Evolutionary conservation across 1,140 invertebrate genomes (phyloP), one percentile per base, ranked within the genome.

Genomic region (Parapsyche elsis): DNA sequence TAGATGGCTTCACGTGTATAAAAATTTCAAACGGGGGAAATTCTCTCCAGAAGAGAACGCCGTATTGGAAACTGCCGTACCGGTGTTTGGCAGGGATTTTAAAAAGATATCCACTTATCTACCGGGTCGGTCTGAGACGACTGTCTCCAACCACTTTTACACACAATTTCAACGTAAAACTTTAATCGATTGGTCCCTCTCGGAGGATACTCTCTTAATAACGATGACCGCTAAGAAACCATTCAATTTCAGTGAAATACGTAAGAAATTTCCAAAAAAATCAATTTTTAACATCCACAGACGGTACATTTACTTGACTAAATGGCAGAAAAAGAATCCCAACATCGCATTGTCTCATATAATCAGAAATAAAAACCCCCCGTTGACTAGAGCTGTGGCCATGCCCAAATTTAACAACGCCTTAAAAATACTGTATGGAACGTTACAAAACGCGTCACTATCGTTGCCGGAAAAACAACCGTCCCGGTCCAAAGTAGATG

Each of bases 11-110:
- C 71, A 79, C 16, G 12, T 21, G 1, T 30, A 46, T 5, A 7
- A 59, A 16, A n/a, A 19, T 46, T 9, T 24, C 9, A 61, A 71
- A 5, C 45, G 5, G 14, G 81, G 81, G 5, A 76, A 49, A 24
- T 80, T 83, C 46, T 16, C 71, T 7, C 12, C 10, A 1, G 81
- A 83, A 49, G 81, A 83, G 53, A 71, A 76, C 46, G 64, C 57
- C 19, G 81, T 83, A 5, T n/a, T 83, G 2, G 76, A 67, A 24
- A 61, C 81, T n/a, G 79, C 76, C 0, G 14, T 76, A 12, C 24
- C 45, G 10, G 57, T 80, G 45, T 71, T 71, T 49, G 79, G 79
- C 1, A 76, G 45, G 9, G 71, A 80, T 16, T 67, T 45, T 45
- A 26, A 26, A 19, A 45, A 45, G 21, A 76, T 76, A 5, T 46